Conservation (phyloP, 1,140 invertebrate genomes). For the Phthorimaea operculella region DNA sequence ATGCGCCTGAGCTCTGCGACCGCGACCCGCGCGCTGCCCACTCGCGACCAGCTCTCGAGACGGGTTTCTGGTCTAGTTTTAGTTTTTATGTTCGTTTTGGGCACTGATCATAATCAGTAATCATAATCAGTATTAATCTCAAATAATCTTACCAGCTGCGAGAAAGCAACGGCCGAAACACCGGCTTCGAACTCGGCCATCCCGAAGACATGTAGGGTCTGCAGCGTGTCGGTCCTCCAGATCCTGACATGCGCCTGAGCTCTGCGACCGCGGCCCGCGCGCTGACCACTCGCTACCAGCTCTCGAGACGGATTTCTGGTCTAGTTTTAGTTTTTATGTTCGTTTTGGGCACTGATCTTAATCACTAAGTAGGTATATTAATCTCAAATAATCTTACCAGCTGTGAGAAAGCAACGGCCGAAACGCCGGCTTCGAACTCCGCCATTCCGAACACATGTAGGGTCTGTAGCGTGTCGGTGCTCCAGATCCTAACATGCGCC, state of each 20-base stretch:
- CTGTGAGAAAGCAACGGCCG: slow-evolving; percentile 91
- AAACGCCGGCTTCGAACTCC: slow-evolving; percentile 90
- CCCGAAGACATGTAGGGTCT: slow-evolving; percentile 91
- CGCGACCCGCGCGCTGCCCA: slow-evolving; percentile 85
- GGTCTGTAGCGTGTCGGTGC: slow-evolving; percentile 90
- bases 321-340: background rate
- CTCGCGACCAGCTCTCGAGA: slow-evolving; percentile 91
- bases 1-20: slow-evolving; percentile 88
- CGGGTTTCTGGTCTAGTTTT: too few relatives aligned
- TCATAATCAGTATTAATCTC: too few relatives aligned
- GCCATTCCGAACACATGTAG: slow-evolving; percentile 92
- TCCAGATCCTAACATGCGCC: slow-evolving; percentile 95
- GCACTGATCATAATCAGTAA: background rate
- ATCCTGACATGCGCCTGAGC: slow-evolving; percentile 93
- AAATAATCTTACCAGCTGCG: slow-evolving; percentile 75
- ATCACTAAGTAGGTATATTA: background rate
- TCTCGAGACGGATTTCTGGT: slow-evolving; percentile 87
- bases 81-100: background rate
- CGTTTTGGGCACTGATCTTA: background rate
- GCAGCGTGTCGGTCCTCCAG: slow-evolving; percentile 92
- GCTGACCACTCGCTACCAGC: slow-evolving; percentile 91
- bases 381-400: slow-evolving; percentile 67
- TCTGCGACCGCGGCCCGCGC: slow-evolving; percentile 80
- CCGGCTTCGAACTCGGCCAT: slow-evolving; percentile 92
- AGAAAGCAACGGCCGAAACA: slow-evolving; percentile 90